These are phyloP conservation scores for Melanerpes formicivorus DNA, from an alignment of 2,113 vertebrate species.

Conservation along the genomic window DNA sequence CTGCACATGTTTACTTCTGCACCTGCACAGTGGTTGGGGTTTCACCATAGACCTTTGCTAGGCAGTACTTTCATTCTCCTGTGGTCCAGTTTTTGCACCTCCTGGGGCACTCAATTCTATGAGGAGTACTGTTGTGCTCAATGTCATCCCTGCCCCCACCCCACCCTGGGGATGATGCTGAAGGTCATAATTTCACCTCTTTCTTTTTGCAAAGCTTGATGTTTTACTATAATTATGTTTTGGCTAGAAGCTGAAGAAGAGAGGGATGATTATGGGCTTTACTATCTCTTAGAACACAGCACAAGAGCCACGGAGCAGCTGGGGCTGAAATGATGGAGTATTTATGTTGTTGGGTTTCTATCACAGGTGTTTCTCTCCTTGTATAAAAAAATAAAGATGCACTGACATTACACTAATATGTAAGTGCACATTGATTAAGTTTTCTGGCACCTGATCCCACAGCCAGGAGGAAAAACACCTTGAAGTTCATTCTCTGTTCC, in stretches of 20 bases:
- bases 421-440: neutral
- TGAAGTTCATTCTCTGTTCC: neutral
- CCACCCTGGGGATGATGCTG: too few relatives aligned
- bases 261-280: constrained; percentile 13
- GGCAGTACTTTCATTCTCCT: fast-evolving
- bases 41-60: fast-evolving
- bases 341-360: constrained; percentile 12
- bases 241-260: constrained; percentile 49
- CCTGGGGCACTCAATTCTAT: fast-evolving
- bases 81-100: fast-evolving
- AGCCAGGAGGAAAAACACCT: neutral
- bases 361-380: constrained; percentile 21
- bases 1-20: fast-evolving
- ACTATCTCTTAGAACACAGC: constrained; percentile 27
- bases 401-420: neutral
- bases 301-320: constrained; percentile 41
- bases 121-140: fast-evolving
- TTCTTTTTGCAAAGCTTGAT: neutral
- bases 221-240: constrained; percentile 37
- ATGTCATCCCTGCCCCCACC: neutral
- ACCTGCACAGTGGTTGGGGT: fast-evolving
- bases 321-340: constrained; percentile 43
- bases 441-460: neutral
- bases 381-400: neutral
- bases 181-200: neutral